Evolutionary conservation across 2,113 vertebrate genomes (phyloP).

Genomic region (Climacteris rufus): DNA sequence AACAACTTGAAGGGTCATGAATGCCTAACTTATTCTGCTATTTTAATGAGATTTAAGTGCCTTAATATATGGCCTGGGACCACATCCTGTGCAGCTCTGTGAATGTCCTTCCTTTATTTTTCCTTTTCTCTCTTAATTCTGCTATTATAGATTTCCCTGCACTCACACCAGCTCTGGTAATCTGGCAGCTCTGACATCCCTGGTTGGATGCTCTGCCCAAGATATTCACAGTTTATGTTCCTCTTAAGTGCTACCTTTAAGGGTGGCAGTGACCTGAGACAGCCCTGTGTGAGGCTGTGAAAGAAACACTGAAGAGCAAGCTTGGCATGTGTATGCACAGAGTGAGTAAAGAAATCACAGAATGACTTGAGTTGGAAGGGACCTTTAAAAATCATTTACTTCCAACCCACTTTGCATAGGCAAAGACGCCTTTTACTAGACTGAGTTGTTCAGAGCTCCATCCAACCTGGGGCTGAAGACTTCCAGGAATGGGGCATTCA

Average conservation of each 20-base stretch:
- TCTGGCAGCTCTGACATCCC: neutral
- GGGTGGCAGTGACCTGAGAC: neutral
- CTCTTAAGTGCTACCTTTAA: neutral
- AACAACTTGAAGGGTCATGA: neutral
- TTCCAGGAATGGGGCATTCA: neutral
- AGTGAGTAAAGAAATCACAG: neutral
- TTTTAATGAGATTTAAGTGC: neutral
- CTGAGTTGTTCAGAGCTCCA: neutral
- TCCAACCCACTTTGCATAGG: fast-evolving
- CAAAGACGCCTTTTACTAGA: neutral
- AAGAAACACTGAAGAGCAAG: neutral
- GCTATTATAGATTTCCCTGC: neutral
- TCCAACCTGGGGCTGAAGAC: neutral
- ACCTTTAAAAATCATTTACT: neutral
- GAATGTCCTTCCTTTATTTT: neutral
- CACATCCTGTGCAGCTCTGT: neutral
- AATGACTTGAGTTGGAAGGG: neutral
- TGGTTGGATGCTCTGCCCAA: neutral
- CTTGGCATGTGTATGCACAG: neutral
- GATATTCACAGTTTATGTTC: neutral
- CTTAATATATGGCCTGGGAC: neutral
- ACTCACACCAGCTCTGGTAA: neutral
- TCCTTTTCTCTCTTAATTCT: neutral
- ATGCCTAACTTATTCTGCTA: neutral
- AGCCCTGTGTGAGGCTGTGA: neutral